Percentiles rank a stretch among this genome's conserved stretches.
Conservation (phyloP, 2,113 vertebrate species). For the Gambusia affinis region DNA sequence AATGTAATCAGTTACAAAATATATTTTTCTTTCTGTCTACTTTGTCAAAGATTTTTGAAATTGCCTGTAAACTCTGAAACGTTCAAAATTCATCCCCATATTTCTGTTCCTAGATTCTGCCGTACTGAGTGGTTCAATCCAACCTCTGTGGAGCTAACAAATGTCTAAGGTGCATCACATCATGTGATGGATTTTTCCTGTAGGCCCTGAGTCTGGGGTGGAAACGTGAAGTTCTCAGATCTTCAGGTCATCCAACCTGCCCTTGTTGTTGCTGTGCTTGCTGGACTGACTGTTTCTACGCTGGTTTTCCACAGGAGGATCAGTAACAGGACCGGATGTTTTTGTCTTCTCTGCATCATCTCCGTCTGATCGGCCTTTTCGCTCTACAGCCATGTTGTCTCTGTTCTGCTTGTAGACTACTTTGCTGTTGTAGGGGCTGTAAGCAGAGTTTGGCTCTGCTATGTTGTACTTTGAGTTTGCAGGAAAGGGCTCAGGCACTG, state of each 20-base stretch:
- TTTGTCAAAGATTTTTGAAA: neutral
- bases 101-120: neutral
- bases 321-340: constrained; percentile 51
- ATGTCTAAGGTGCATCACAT: neutral
- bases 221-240: constrained; percentile 60
- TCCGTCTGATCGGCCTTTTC: constrained; percentile 67
- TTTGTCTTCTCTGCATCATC: constrained; percentile 61
- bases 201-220: constrained; percentile 6
- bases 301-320: constrained; percentile 60
- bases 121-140: neutral
- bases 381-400: constrained; percentile 82
- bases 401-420: constrained; percentile 83
- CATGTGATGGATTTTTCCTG: neutral
- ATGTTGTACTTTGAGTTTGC: constrained; percentile 73
- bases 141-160: neutral
- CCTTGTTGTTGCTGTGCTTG: constrained; percentile 80
- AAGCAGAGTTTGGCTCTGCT: constrained; percentile 66
- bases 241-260: constrained; percentile 78
- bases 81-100: too few relatives aligned
- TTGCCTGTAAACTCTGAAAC: too few relatives aligned
- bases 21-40: neutral
- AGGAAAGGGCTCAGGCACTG: constrained; percentile 61
- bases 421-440: constrained; percentile 77
- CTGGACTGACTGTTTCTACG: constrained; percentile 78
- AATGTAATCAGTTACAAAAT: neutral